phyloP scores from a whole-genome alignment of 2,113 vertebrate species.

The Tricholaema leucomelas region DNA sequence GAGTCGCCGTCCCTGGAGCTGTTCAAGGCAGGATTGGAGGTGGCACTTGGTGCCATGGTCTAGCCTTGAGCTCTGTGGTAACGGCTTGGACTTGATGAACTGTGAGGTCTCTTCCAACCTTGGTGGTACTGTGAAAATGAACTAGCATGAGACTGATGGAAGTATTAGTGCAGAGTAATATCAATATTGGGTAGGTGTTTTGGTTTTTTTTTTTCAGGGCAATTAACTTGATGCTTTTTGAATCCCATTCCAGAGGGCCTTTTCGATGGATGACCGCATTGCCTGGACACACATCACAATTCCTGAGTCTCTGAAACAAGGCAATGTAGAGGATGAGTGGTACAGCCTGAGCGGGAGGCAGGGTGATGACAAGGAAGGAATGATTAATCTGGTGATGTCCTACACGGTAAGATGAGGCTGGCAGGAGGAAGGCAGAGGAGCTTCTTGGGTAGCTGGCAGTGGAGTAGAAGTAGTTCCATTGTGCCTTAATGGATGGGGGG shows the following conservation, averaged over 20 bases:
- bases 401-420: conserved; percentile 83
- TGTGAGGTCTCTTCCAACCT: too few species aligned
- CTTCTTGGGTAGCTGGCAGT: background rate
- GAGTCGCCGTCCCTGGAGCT: too few species aligned
- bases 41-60: too few species aligned
- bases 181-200: background rate
- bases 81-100: too few species aligned
- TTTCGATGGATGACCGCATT: conserved; percentile 98
- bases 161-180: background rate
- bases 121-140: too few species aligned
- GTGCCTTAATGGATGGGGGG: background rate
- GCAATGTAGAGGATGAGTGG: conserved; percentile 93
- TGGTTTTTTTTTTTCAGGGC: background rate
- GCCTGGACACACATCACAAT: conserved; percentile 97
- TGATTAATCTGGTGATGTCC: conserved; percentile 98
- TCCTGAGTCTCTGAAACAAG: conserved; percentile 88
- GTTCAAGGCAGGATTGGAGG: too few species aligned
- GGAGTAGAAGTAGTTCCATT: background rate
- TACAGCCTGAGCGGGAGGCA: conserved; percentile 93
- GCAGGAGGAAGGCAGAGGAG: background rate
- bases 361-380: conserved; percentile 97
- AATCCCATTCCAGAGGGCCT: conserved; percentile 83
- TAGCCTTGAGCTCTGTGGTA: too few species aligned
- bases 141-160: background rate
- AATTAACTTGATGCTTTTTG: background rate